These are phyloP conservation scores for Hofmannophila pseudospretella DNA, from an alignment of 2,888 invertebrate genomes.

Conservation along the genomic window DNA sequence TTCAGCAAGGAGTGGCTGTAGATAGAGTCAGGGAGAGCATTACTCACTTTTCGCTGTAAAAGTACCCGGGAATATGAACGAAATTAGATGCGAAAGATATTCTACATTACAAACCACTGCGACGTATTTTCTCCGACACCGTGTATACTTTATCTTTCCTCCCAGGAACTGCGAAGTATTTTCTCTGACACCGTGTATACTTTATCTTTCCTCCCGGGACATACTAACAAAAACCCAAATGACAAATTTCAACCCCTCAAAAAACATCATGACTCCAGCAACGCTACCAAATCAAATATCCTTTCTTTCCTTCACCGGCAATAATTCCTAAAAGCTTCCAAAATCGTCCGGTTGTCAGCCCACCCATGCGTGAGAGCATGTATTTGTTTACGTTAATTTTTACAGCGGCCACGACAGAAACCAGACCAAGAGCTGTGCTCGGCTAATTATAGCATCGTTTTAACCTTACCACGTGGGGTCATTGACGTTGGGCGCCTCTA, in stretches of 20 bases:
- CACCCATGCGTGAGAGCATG: slow-evolving; percentile 67
- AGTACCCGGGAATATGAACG: too few relatives aligned
- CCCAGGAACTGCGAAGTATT: too few relatives aligned
- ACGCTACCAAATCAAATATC: slow-evolving; percentile 26
- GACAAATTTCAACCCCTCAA: slow-evolving; percentile 40
- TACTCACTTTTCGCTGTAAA: too few relatives aligned
- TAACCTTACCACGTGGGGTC: slow-evolving; percentile 68
- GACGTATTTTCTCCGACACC: too few relatives aligned
- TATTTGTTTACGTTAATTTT: slow-evolving; percentile 74
- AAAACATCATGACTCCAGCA: slow-evolving; percentile 23
- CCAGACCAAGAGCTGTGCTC: slow-evolving; percentile 59
- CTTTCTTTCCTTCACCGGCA: slow-evolving; percentile 9
- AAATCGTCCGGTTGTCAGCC: slow-evolving; percentile 43
- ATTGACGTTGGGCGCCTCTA: slow-evolving; percentile 45
- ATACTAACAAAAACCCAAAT: slow-evolving; percentile 27
- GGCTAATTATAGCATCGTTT: slow-evolving; percentile 63
- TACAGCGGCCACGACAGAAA: slow-evolving; percentile 74
- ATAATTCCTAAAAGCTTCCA: slow-evolving; percentile 23
- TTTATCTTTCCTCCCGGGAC: background rate
- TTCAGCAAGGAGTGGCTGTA: too few relatives aligned
- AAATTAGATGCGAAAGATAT: too few relatives aligned
- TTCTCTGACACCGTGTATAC: too few relatives aligned
- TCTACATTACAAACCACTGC: too few relatives aligned
- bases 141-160: background rate
- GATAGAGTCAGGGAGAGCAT: too few relatives aligned